phyloP scores from a whole-genome alignment of 2,113 vertebrate species.

The Raja brachyura region DNA sequence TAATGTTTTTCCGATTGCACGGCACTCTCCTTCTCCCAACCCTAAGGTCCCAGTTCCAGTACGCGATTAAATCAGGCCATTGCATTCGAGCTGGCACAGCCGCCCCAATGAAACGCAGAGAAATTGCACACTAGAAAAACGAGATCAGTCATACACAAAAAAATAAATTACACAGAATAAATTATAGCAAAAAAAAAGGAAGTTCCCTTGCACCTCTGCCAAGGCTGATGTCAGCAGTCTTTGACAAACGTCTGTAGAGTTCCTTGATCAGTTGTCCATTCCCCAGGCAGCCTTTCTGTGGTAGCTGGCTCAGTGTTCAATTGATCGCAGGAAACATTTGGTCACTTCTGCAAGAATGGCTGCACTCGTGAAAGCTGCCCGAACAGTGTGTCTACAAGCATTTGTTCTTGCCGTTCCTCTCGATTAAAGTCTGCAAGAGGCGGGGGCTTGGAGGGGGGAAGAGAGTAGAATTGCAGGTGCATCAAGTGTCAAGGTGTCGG shows the following conservation, averaged over 20 bases:
- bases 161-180: constrained; percentile 36
- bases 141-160: constrained; percentile 24
- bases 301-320: constrained; percentile 56
- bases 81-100: background rate
- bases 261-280: background rate
- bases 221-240: background rate
- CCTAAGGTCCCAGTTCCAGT: constrained; percentile 5
- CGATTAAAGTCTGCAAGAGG: background rate
- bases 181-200: constrained; percentile 1
- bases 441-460: too few relatives aligned
- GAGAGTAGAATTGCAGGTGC: background rate
- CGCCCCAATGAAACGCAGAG: background rate
- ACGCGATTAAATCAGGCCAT: background rate
- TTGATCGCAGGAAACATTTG: constrained; percentile 53
- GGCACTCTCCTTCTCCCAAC: background rate
- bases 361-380: background rate
- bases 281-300: background rate
- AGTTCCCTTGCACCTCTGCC: background rate
- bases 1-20: background rate
- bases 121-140: constrained; percentile 33
- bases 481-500: background rate
- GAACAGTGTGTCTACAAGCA: background rate
- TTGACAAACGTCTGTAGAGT: background rate
- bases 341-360: background rate
- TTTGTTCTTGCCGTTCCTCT: background rate